phyloP scores from a whole-genome alignment of 2,113 vertebrate species.

The Phaethon lepturus region DNA sequence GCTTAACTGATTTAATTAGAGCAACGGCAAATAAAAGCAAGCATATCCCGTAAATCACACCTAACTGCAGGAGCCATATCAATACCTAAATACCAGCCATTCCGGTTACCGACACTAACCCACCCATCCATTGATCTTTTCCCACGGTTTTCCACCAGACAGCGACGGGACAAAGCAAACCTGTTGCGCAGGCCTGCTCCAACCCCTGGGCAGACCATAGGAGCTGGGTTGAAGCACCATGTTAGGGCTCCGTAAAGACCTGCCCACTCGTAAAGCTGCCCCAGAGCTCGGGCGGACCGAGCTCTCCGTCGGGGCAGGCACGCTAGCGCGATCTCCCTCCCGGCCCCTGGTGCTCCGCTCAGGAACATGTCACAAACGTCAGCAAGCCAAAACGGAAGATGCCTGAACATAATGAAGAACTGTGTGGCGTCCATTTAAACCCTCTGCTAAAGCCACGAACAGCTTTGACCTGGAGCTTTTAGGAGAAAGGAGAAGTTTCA shows the following conservation, averaged over 20 bases:
- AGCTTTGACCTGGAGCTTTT: background rate
- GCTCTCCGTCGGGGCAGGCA: background rate
- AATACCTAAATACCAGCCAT: background rate
- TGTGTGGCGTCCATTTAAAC: background rate
- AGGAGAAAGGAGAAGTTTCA: background rate
- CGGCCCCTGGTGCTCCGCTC: background rate
- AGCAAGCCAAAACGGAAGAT: background rate
- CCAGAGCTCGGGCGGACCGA: background rate
- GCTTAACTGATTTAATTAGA: background rate
- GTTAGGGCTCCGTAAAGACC: background rate
- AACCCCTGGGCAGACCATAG: background rate
- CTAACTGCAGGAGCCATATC: background rate
- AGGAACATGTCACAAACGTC: background rate
- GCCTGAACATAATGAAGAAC: background rate
- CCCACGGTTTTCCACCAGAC: background rate
- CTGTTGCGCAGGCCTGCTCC: background rate
- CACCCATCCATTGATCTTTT: background rate
- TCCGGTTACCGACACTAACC: background rate
- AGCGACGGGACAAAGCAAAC: background rate
- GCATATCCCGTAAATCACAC: background rate
- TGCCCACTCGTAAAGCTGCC: background rate
- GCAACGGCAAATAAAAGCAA: background rate
- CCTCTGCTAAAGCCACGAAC: background rate
- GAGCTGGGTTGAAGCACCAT: background rate
- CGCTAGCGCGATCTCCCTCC: background rate